These are phyloP conservation scores for Rhegmatorhina hoffmannsi DNA, from an alignment of 2,113 vertebrate genomes.

Conservation along the genomic window DNA sequence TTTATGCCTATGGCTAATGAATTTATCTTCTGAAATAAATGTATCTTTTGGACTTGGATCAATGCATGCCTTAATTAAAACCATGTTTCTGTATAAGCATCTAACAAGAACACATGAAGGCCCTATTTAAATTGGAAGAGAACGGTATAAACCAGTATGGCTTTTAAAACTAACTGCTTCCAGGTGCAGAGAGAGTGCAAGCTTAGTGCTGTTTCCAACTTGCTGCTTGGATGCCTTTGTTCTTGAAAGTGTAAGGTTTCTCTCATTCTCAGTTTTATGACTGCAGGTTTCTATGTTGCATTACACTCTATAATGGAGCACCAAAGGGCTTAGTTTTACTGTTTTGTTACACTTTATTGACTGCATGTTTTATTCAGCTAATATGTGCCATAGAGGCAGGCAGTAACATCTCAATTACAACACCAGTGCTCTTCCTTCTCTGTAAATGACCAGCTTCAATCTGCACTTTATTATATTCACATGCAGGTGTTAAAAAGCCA, in stretches of 20 bases:
- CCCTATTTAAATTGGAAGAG: slow-evolving; percentile 46
- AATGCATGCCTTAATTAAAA: slow-evolving; percentile 68
- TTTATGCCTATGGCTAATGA: slow-evolving; percentile 48
- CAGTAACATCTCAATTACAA: slow-evolving; percentile 68
- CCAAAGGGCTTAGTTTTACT: slow-evolving; percentile 74
- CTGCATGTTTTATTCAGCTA: slow-evolving; percentile 72
- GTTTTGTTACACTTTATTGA: slow-evolving; percentile 77
- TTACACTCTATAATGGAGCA: slow-evolving; percentile 70
- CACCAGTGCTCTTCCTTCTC: slow-evolving; percentile 31
- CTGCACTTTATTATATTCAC: slow-evolving; percentile 60
- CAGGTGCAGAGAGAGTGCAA: slow-evolving; percentile 73
- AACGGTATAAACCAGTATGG: slow-evolving; percentile 54
- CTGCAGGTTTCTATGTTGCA: slow-evolving; percentile 69
- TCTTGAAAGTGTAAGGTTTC: slow-evolving; percentile 73
- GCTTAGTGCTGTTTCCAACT: slow-evolving; percentile 35
- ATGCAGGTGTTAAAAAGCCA: slow-evolving; percentile 52
- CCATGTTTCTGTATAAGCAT: slow-evolving; percentile 51
- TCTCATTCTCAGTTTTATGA: slow-evolving; percentile 71
- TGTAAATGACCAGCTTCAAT: not conserved
- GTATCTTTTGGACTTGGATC: slow-evolving; percentile 61
- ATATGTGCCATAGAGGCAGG: slow-evolving; percentile 61
- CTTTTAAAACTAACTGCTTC: slow-evolving; percentile 77
- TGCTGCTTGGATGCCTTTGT: slow-evolving; percentile 68
- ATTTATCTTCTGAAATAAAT: slow-evolving; percentile 58
- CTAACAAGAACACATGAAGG: slow-evolving; percentile 63